Percentiles rank a stretch among this genome's conserved stretches.
phyloP scores from a whole-genome alignment of 2,797 vertebrate genomes.

The Setipinna tenuifilis region DNA sequence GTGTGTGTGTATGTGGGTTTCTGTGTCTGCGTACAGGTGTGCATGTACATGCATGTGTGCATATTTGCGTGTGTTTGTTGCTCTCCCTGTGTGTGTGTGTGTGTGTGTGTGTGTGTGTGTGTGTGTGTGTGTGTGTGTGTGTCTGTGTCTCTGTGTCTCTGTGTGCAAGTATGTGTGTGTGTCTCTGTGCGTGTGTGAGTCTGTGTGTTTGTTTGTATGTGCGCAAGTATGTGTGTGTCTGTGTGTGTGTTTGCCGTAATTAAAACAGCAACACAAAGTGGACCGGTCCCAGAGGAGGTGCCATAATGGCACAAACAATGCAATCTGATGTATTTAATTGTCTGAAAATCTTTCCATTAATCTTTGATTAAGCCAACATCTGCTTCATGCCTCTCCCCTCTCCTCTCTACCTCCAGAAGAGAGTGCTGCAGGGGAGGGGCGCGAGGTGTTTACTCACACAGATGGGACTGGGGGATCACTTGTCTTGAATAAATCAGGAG shows the following conservation, averaged over 20 bases:
- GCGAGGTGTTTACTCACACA: constrained; percentile 12
- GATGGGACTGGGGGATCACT: constrained; percentile 13
- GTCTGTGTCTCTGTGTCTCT: neutral
- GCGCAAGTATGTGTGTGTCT: constrained; percentile 43
- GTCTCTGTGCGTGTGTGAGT: constrained; percentile 25
- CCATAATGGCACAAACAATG: constrained; percentile 69
- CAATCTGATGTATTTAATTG: constrained; percentile 74
- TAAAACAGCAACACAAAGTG: constrained; percentile 64
- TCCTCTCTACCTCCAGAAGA: constrained; percentile 35
- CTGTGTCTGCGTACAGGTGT: no score
- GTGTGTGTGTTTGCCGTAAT: constrained; percentile 58
- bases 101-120: constrained; percentile 9
- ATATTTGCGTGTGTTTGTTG: no score
- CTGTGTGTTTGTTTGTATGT: constrained; percentile 37
- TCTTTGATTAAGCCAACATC: constrained; percentile 74
- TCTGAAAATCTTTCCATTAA: constrained; percentile 70
- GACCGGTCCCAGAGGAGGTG: constrained; percentile 60
- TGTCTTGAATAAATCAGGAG: constrained; percentile 40
- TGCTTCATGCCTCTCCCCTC: constrained; percentile 58
- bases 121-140: neutral
- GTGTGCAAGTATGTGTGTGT: neutral
- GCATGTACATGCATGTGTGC: no score
- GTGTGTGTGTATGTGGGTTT: no score
- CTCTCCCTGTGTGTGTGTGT: neutral
- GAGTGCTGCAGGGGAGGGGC: constrained; percentile 18